Percentiles rank a stretch among this genome's conserved stretches.
Evolutionary conservation across 92 coral and sea anemone species (phyloP).

Genomic region (Isaurus tuberculatus): DNA sequence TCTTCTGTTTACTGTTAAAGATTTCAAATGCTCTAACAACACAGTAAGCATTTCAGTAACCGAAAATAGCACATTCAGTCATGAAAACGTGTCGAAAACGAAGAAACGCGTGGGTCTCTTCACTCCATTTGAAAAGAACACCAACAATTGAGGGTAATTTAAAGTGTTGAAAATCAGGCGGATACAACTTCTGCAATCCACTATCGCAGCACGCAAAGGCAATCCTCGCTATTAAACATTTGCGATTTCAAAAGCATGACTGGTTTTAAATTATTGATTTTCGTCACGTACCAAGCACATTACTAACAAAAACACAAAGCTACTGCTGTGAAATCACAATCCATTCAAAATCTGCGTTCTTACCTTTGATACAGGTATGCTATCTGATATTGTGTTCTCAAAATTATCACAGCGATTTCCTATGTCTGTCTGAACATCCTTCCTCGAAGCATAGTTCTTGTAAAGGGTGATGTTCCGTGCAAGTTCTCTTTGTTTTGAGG

Average conservation of each 20-base stretch:
- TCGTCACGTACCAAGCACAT: conserved; percentile 40
- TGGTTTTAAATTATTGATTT: conserved; percentile 27
- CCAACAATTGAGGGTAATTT: neutral
- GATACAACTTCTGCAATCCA: neutral
- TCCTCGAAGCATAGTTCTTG: conserved; percentile 38
- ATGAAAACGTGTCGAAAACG: neutral
- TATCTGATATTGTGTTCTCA: conserved; percentile 41
- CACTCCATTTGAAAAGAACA: neutral
- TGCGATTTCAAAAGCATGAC: conserved; percentile 19
- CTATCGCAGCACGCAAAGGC: conserved; percentile 4
- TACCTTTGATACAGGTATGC: conserved; percentile 3
- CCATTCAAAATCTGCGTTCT: neutral
- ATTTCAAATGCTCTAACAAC: neutral
- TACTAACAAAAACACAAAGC: conserved; percentile 11
- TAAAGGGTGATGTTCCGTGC: conserved; percentile 68
- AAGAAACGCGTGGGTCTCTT: neutral
- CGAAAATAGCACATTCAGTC: neutral
- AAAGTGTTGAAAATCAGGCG: conserved; percentile 17
- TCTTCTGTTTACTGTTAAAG: neutral
- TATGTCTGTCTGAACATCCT: conserved; percentile 35
- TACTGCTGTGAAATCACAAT: conserved; percentile 30
- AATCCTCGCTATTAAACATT: neutral
- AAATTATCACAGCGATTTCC: conserved; percentile 41
- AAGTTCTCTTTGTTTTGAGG: conserved; percentile 84
- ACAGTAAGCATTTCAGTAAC: neutral